A percentile compares a stretch with the other conserved stretches of the same genome.
phyloP scores from a whole-genome alignment of 2,888 invertebrate species.

The Callosobruchus maculatus region DNA sequence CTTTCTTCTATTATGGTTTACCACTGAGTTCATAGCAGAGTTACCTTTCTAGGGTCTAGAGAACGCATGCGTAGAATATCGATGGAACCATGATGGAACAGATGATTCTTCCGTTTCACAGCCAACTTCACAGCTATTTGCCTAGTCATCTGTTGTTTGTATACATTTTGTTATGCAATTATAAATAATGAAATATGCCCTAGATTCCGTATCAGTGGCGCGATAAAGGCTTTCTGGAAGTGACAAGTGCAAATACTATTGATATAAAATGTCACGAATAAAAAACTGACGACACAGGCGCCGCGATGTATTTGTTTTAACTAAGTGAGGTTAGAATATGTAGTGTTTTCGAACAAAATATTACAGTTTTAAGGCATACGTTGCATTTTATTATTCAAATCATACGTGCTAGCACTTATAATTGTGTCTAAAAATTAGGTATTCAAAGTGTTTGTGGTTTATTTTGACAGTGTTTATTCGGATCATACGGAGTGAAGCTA shows the following conservation, averaged over 20 bases:
- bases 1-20: not conserved
- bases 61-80: not conserved
- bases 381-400: no score
- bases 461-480: not conserved
- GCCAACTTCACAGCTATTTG: not conserved
- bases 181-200: not conserved
- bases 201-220: not conserved
- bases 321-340: not conserved
- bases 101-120: not conserved
- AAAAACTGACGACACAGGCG: not conserved
- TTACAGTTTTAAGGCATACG: no score
- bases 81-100: not conserved
- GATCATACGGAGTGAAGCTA: not conserved
- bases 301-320: not conserved
- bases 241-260: not conserved
- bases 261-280: not conserved
- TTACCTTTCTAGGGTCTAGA: not conserved
- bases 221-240: not conserved
- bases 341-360: not conserved
- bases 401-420: no score
- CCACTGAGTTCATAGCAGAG: not conserved
- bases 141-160: not conserved
- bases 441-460: not conserved
- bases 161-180: not conserved
- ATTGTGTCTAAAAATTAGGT: not conserved